Evolutionary conservation across 2,888 invertebrate genomes (phyloP).

Genomic region (Anthophora plumipes): DNA sequence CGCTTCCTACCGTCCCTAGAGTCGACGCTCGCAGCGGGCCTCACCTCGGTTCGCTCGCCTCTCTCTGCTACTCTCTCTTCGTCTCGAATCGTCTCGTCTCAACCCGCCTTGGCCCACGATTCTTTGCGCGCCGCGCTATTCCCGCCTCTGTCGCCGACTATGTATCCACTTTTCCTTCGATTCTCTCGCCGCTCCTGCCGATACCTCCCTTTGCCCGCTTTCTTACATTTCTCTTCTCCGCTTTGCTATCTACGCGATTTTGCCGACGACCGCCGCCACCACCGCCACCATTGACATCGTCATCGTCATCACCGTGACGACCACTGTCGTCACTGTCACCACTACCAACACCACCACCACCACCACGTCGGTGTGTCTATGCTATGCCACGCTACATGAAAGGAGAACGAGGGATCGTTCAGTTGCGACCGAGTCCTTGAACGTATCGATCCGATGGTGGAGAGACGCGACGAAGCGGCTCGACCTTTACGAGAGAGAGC

Average conservation of each 20-base stretch:
- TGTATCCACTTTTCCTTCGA: neutral
- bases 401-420: constrained; percentile 27
- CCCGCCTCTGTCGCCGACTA: neutral
- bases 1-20: neutral
- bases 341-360: too few relatives aligned
- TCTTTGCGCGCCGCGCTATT: too few relatives aligned
- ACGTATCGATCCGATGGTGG: constrained; percentile 36
- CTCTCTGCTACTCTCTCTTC: neutral
- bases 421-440: constrained; percentile 44
- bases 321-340: too few relatives aligned
- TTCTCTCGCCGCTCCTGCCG: too few relatives aligned
- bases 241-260: neutral
- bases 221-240: neutral
- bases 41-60: constrained; percentile 5
- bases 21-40: constrained; percentile 3
- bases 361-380: too few relatives aligned
- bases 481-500: constrained; percentile 19
- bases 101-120: neutral
- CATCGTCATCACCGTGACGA: too few relatives aligned
- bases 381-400: neutral
- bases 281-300: too few relatives aligned
- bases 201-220: neutral
- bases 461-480: constrained; percentile 17
- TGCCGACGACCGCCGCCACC: neutral
- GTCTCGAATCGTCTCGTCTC: neutral